A percentile compares a stretch with the other conserved stretches of the same genome.
Evolutionary conservation across 2,888 invertebrate species (phyloP).

Genomic region (Heliconius cydno): DNA sequence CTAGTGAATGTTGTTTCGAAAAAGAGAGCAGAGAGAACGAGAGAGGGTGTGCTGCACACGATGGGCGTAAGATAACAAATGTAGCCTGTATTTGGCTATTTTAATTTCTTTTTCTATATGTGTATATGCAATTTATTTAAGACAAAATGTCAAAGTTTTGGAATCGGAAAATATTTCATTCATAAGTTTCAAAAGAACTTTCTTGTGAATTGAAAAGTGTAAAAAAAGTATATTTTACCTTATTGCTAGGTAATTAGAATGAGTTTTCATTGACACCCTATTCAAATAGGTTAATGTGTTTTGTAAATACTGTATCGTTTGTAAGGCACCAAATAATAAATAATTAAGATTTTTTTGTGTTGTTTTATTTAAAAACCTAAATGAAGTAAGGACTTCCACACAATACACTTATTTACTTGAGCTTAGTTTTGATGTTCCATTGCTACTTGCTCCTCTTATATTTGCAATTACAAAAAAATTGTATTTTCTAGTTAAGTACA

Average conservation of each 20-base stretch:
- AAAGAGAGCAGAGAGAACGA: constrained; percentile 21
- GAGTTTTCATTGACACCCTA: constrained; percentile 56
- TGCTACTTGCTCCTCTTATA: no score
- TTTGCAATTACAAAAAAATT: no score
- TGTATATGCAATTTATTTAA: constrained; percentile 28
- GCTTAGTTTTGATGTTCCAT: no score
- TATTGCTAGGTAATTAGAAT: constrained; percentile 39
- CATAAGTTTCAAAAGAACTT: constrained; percentile 9
- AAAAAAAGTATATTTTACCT: constrained; percentile 35
- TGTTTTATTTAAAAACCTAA: constrained; percentile 32
- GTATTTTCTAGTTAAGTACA: no score
- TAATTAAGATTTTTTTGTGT: constrained; percentile 60
- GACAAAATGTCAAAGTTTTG: constrained; percentile 18
- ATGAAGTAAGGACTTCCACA: neutral
- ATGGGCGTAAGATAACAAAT: neutral
- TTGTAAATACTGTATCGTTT: constrained; percentile 77
- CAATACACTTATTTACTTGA: no score
- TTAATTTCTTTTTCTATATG: constrained; percentile 23
- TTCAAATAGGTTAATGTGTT: constrained; percentile 63
- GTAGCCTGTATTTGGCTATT: neutral
- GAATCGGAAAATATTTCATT: constrained; percentile 22
- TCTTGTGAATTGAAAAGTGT: constrained; percentile 31
- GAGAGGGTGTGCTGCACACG: constrained; percentile 27
- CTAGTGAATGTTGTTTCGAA: constrained; percentile 37
- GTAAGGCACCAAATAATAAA: constrained; percentile 72